Conservation (phyloP, 2,888 invertebrate species). For the Tachina fera region DNA sequence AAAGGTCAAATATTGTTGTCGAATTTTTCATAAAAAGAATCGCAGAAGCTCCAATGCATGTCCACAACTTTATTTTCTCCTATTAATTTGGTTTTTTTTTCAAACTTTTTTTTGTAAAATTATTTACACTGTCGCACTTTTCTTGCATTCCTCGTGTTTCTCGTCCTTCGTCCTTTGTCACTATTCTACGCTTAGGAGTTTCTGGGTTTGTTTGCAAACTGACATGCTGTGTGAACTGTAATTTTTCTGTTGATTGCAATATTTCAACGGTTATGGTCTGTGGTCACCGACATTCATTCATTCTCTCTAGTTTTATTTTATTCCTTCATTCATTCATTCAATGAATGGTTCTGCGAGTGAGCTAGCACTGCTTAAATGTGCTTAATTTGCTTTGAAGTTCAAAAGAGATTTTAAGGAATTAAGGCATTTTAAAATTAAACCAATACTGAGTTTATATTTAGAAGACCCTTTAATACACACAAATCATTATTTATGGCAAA, state of each 20-base stretch:
- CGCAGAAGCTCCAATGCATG: slow-evolving; percentile 9
- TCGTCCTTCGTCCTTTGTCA: background rate
- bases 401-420: slow-evolving; percentile 24
- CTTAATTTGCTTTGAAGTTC: background rate
- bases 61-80: slow-evolving; percentile 1
- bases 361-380: background rate
- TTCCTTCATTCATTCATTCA: slow-evolving; percentile 10
- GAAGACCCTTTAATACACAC: too few species aligned
- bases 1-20: slow-evolving; percentile 5
- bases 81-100: slow-evolving; percentile 16
- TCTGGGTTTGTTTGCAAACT: slow-evolving; percentile 45
- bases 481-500: too few species aligned
- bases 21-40: slow-evolving; percentile 30
- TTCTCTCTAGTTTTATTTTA: background rate
- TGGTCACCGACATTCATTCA: slow-evolving; percentile 64
- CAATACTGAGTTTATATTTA: too few species aligned
- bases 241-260: slow-evolving; percentile 71
- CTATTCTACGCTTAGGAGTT: slow-evolving; percentile 15
- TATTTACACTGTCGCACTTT: slow-evolving; percentile 40
- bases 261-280: slow-evolving; percentile 71
- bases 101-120: slow-evolving; percentile 1
- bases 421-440: background rate
- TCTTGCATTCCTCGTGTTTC: background rate
- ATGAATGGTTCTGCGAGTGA: slow-evolving; percentile 11
- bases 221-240: slow-evolving; percentile 71